A percentile compares a stretch with the other conserved stretches of the same genome.
These are phyloP conservation scores for Acrocephalus scirpaceus DNA, from an alignment of 2,797 vertebrate genomes.

Conservation along the genomic window DNA sequence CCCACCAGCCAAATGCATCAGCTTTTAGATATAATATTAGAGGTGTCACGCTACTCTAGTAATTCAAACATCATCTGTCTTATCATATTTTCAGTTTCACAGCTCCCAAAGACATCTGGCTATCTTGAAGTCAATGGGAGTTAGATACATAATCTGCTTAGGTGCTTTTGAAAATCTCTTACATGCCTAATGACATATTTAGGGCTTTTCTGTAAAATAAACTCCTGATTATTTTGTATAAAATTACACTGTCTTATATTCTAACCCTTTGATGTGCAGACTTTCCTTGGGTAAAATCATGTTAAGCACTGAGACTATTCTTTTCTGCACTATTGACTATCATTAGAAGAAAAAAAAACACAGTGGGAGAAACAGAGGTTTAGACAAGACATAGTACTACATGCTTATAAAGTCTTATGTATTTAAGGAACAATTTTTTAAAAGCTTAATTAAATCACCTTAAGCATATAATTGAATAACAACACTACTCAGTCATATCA, in stretches of 20 bases:
- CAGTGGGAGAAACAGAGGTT: background rate
- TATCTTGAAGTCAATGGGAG: background rate
- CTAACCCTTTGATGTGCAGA: background rate
- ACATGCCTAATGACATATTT: background rate
- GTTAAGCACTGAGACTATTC: background rate
- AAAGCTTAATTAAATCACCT: background rate
- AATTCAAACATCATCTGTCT: constrained; percentile 15
- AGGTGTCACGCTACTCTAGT: constrained; percentile 14
- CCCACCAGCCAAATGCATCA: background rate
- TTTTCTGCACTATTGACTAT: background rate
- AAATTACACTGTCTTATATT: background rate
- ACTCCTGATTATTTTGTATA: background rate
- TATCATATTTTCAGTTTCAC: constrained; percentile 23
- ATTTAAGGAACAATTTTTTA: background rate
- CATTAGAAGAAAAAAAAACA: background rate
- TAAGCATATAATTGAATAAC: background rate
- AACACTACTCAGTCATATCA: background rate
- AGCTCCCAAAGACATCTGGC: background rate
- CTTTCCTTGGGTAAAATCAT: background rate
- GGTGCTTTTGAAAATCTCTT: background rate
- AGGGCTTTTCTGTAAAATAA: background rate
- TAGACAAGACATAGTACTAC: background rate
- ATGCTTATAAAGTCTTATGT: background rate
- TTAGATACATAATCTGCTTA: background rate
- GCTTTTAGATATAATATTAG: background rate